A percentile compares a stretch with the other conserved stretches of the same genome.
These are phyloP conservation scores for Halcyon leucocephala DNA, from an alignment of 2,797 vertebrate genomes.

Conservation along the genomic window DNA sequence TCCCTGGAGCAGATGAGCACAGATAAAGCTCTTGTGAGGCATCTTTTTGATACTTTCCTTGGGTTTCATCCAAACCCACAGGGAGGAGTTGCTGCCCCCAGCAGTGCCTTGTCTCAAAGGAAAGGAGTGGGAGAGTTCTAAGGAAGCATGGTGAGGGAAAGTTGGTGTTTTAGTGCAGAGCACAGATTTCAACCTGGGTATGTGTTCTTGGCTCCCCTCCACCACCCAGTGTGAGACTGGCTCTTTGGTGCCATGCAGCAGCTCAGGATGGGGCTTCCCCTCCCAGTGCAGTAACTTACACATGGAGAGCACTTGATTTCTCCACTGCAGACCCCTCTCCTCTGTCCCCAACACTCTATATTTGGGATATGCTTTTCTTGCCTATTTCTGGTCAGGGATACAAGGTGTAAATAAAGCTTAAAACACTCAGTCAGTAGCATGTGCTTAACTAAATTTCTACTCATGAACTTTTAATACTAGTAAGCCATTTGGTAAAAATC, in stretches of 20 bases:
- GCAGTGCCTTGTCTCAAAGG: background rate
- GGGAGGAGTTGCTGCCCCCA: background rate
- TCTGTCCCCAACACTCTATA: background rate
- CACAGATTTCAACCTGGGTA: background rate
- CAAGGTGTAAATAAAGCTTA: background rate
- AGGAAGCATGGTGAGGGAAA: fast-evolving
- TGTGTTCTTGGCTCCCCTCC: background rate
- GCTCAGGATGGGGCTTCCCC: background rate
- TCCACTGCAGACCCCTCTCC: background rate
- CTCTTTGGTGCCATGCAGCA: background rate
- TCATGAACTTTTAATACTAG: background rate
- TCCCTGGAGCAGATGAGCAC: background rate
- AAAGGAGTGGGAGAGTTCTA: background rate
- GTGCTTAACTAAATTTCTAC: background rate
- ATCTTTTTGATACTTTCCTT: background rate
- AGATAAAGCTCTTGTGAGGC: background rate
- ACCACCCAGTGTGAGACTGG: background rate
- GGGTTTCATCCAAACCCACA: background rate
- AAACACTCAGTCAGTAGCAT: background rate
- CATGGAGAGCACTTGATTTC: background rate
- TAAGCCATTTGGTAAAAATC: slow-evolving; percentile 16
- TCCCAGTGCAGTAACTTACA: background rate
- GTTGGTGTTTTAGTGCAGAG: background rate
- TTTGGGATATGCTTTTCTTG: background rate
- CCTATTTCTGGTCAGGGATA: background rate